Percentiles rank a stretch among this genome's conserved stretches.
Evolutionary conservation across 2,113 vertebrate genomes (phyloP).

Genomic region (Pachyramphus minor): DNA sequence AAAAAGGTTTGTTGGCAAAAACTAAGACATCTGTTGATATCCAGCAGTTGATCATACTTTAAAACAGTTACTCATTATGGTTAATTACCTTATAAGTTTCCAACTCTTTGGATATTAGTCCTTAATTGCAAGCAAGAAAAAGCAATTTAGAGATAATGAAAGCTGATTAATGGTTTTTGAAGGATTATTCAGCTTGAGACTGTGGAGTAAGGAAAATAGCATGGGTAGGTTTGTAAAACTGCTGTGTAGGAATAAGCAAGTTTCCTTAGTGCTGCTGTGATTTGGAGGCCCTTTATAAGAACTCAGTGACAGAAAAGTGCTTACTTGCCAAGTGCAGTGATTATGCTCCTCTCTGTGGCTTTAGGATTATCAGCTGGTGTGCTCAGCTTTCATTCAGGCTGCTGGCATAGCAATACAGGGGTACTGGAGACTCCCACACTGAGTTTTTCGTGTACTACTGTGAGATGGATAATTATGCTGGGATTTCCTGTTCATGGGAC

Average conservation of each 20-base stretch:
- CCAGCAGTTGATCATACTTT: background rate
- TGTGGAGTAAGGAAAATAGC: background rate
- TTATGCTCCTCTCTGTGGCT: background rate
- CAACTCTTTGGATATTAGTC: slow-evolving; percentile 23
- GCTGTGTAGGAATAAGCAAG: background rate
- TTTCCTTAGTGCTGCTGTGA: background rate
- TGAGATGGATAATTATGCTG: background rate
- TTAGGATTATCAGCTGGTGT: background rate
- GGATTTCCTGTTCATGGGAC: background rate
- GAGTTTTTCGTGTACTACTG: background rate
- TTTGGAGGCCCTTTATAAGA: background rate
- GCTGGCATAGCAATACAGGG: background rate
- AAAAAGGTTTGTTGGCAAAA: background rate
- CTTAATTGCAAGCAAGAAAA: slow-evolving; percentile 48
- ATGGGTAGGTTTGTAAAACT: background rate
- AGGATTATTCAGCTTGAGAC: background rate
- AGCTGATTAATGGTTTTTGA: slow-evolving; percentile 37
- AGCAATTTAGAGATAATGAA: slow-evolving; percentile 28
- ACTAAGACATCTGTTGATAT: background rate
- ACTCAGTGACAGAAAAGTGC: background rate
- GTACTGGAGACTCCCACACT: background rate
- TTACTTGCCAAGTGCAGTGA: background rate
- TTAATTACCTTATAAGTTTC: slow-evolving; percentile 48
- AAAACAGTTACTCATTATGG: background rate
- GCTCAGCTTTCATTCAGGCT: background rate